Percentiles rank a stretch among this genome's conserved stretches.
Evolutionary conservation across 1,140 invertebrate species (phyloP).

Genomic region (Drosophila tani): DNA sequence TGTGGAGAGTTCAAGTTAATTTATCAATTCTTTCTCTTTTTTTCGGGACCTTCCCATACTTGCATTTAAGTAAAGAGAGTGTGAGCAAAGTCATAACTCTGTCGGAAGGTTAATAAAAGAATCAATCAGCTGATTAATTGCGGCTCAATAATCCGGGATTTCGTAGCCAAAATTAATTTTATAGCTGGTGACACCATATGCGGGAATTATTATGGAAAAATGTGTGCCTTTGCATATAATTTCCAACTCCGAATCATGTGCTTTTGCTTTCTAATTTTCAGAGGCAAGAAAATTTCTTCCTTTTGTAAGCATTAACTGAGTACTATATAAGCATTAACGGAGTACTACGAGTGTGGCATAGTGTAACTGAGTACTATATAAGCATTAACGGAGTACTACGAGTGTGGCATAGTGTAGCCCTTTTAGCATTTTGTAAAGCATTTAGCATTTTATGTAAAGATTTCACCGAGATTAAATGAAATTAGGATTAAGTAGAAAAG

Average conservation of each 20-base stretch:
- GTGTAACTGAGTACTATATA: no score
- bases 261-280: neutral
- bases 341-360: no score
- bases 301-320: no score
- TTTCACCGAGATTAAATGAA: no score
- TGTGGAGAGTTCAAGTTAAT: constrained; percentile 69
- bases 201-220: neutral
- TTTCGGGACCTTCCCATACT: constrained; percentile 20
- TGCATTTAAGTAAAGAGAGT: constrained; percentile 17
- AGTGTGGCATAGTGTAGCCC: no score
- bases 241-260: neutral
- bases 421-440: no score
- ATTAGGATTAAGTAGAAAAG: no score
- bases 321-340: no score
- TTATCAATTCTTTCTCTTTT: constrained; percentile 59
- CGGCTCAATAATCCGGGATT: constrained; percentile 5
- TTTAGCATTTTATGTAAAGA: no score
- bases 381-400: no score
- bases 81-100: constrained; percentile 13
- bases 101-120: constrained; percentile 11
- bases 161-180: neutral
- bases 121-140: constrained; percentile 41
- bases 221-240: neutral
- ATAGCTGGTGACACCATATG: constrained; percentile 4
- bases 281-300: no score